Evolutionary conservation across 2,797 vertebrate genomes (phyloP).

Genomic region (Meriones psammophilus): DNA sequence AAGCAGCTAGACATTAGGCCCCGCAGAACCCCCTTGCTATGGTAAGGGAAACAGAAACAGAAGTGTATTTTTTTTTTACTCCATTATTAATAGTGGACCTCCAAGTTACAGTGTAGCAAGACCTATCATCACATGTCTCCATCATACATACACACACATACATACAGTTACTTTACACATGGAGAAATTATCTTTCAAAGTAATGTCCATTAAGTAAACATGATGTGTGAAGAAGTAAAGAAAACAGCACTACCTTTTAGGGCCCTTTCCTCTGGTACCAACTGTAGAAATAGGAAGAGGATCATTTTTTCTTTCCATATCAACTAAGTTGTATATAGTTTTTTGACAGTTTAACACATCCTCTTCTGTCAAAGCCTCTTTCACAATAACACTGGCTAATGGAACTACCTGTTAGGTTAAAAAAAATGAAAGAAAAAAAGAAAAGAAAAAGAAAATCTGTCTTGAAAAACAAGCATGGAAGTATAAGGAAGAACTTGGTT

Average conservation of each 20-base stretch:
- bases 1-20: neutral
- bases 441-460: slow-evolving; percentile 60
- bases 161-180: neutral
- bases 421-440: slow-evolving; percentile 45
- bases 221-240: neutral
- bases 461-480: slow-evolving; percentile 66
- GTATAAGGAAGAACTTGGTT: slow-evolving; percentile 8
- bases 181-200: slow-evolving; percentile 40
- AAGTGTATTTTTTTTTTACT: slow-evolving; percentile 20
- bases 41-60: slow-evolving; percentile 51
- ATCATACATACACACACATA: no score
- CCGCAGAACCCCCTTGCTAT: neutral
- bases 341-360: slow-evolving; percentile 99
- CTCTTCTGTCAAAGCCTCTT: slow-evolving; percentile 96
- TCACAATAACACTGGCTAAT: slow-evolving; percentile 97
- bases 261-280: slow-evolving; percentile 98
- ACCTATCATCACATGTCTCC: neutral
- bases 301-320: slow-evolving; percentile 99
- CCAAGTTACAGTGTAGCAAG: slow-evolving; percentile 10
- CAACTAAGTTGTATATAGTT: slow-evolving; percentile 98
- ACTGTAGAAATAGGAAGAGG: slow-evolving; percentile 98
- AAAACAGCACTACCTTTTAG: slow-evolving; percentile 93
- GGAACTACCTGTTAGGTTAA: slow-evolving; percentile 94
- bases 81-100: neutral
- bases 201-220: slow-evolving; percentile 7